Evolutionary conservation across 2,113 vertebrate genomes (phyloP).

Genomic region (Corythornis cristatus): DNA sequence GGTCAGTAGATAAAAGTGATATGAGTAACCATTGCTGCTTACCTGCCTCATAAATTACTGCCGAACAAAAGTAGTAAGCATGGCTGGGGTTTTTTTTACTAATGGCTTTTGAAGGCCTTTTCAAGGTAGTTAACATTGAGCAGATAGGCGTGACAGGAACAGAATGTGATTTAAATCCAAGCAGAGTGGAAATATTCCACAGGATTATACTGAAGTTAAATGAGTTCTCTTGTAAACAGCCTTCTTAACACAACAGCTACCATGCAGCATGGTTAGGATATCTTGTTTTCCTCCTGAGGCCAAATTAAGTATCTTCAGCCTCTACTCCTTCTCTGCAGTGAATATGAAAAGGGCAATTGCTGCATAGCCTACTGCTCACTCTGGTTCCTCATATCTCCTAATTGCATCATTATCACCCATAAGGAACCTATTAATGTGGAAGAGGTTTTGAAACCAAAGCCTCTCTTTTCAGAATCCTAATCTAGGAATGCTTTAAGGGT

Average conservation of each 20-base stretch:
- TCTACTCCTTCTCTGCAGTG: not conserved
- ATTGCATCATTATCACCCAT: constrained; percentile 49
- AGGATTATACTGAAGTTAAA: not conserved
- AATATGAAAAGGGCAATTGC: not conserved
- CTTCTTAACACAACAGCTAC: not conserved
- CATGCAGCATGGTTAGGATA: not conserved
- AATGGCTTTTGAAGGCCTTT: not conserved
- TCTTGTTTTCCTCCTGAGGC: not conserved
- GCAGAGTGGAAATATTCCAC: not conserved
- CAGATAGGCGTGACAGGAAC: not conserved
- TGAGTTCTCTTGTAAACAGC: not conserved
- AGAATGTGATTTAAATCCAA: not conserved
- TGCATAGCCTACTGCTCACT: not conserved
- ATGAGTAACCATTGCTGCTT: not conserved
- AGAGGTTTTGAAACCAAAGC: constrained; percentile 63
- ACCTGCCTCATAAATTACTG: not conserved
- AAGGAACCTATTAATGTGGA: constrained; percentile 69
- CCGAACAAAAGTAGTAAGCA: not conserved
- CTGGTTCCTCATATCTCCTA: constrained; percentile 23
- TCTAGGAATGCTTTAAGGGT: constrained; percentile 72
- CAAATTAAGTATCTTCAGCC: not conserved
- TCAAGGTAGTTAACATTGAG: not conserved
- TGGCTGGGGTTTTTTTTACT: not conserved
- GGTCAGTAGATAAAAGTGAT: not conserved
- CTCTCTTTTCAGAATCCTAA: constrained; percentile 65